Evolutionary conservation across 2,113 vertebrate genomes (phyloP).

Genomic region (Leucosticte australis): DNA sequence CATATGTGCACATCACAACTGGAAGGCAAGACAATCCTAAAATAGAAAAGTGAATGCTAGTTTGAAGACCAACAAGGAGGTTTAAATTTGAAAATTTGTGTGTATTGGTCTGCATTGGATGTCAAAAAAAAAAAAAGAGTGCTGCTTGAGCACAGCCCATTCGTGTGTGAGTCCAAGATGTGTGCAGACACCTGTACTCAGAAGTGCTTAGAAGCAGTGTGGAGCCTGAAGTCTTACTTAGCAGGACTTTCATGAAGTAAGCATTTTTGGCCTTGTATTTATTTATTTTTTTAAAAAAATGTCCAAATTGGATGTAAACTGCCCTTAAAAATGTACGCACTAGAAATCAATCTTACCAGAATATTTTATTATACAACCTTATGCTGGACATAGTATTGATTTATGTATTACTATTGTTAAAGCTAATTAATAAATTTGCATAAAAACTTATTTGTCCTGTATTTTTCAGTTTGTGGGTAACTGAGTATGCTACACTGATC

Average conservation of each 20-base stretch:
- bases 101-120: not conserved
- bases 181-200: not conserved
- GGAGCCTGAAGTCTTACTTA: conserved; percentile 32
- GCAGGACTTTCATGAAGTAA: conserved; percentile 5
- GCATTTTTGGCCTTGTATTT: conserved; percentile 56
- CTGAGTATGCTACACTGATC: not conserved
- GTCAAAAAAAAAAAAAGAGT: not conserved
- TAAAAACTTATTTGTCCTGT: not conserved
- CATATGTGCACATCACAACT: not conserved
- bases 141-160: conserved; percentile 23
- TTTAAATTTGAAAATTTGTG: not conserved
- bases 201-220: conserved; percentile 13
- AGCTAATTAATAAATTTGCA: conserved; percentile 58
- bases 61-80: not conserved
- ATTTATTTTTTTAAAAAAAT: not conserved
- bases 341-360: conserved; percentile 12
- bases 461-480: not conserved
- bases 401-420: conserved; percentile 55
- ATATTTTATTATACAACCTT: conserved; percentile 56
- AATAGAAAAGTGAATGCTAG: not conserved
- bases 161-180: not conserved
- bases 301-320: conserved; percentile 34
- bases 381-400: conserved; percentile 63
- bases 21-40: conserved; percentile 3
- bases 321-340: conserved; percentile 31